A percentile compares a stretch with the other conserved stretches of the same genome.
Conservation (phyloP, 2,888 invertebrate genomes). For the Coleophora flavipennella region DNA sequence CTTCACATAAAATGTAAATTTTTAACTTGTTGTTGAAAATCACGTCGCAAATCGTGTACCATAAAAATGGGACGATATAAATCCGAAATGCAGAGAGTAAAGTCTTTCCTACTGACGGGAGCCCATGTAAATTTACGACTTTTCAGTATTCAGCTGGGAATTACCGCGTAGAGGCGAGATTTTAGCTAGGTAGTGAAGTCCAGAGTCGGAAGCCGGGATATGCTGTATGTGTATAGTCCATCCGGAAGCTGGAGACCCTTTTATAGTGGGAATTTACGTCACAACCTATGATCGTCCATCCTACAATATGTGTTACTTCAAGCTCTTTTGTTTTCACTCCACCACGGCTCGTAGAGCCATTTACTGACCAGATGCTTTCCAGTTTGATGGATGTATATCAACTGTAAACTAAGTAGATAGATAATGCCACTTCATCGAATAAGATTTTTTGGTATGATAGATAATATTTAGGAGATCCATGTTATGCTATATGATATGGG, state of each 20-base stretch:
- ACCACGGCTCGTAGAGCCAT: too few species aligned
- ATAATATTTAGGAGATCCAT: too few species aligned
- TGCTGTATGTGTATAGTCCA: constrained; percentile 40
- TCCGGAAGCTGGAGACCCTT: constrained; percentile 13
- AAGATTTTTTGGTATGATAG: too few species aligned
- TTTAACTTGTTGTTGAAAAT: constrained; percentile 58
- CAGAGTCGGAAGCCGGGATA: not conserved
- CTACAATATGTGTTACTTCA: constrained; percentile 18
- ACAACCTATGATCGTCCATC: constrained; percentile 25
- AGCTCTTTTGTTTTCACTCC: constrained; percentile 14
- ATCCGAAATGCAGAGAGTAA: constrained; percentile 46
- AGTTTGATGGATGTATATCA: too few species aligned
- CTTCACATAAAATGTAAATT: constrained; percentile 53
- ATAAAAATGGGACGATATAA: constrained; percentile 53
- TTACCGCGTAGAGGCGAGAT: constrained; percentile 51
- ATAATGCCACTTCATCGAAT: too few species aligned
- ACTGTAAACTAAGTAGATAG: too few species aligned
- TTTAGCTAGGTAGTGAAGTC: constrained; percentile 40
- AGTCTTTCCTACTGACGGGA: constrained; percentile 41
- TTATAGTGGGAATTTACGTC: constrained; percentile 35
- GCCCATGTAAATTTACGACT: constrained; percentile 59
- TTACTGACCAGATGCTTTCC: too few species aligned
- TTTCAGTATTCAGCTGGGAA: constrained; percentile 60
- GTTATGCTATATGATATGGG: too few species aligned
- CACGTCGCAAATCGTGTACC: constrained; percentile 47